These are phyloP conservation scores for Lathamus discolor DNA, from an alignment of 2,113 vertebrate genomes.

Conservation along the genomic window DNA sequence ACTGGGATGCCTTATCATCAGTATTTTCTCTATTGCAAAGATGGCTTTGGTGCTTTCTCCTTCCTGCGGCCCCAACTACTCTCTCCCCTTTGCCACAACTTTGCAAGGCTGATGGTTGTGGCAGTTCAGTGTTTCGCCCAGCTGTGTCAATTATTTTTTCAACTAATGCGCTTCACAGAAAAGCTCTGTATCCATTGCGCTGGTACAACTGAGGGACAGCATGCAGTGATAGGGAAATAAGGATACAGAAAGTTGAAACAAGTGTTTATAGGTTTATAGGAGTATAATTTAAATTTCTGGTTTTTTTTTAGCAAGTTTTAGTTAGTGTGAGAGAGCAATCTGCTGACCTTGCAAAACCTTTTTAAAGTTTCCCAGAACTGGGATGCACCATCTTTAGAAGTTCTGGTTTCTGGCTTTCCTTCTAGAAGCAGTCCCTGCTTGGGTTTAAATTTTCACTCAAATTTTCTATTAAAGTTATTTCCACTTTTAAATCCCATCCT, in stretches of 20 bases:
- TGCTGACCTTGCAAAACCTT: background rate
- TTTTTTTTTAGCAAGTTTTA: background rate
- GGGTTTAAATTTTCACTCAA: background rate
- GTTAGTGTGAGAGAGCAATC: background rate
- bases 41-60: background rate
- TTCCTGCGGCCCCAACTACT: background rate
- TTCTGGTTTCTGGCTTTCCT: background rate
- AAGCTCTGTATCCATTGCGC: fast-evolving
- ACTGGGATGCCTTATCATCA: fast-evolving
- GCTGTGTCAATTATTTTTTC: background rate
- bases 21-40: background rate
- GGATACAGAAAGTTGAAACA: background rate
- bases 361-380: background rate
- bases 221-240: background rate
- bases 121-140: background rate
- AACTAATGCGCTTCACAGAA: background rate
- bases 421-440: background rate
- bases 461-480: background rate
- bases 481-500: background rate
- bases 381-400: background rate
- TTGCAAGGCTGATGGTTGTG: background rate
- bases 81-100: fast-evolving
- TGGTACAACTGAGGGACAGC: background rate
- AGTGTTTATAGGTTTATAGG: background rate
- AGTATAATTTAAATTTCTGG: background rate